These are phyloP conservation scores for Drosophila erecta DNA, from an alignment of 1,140 invertebrate species.

Conservation along the genomic window DNA sequence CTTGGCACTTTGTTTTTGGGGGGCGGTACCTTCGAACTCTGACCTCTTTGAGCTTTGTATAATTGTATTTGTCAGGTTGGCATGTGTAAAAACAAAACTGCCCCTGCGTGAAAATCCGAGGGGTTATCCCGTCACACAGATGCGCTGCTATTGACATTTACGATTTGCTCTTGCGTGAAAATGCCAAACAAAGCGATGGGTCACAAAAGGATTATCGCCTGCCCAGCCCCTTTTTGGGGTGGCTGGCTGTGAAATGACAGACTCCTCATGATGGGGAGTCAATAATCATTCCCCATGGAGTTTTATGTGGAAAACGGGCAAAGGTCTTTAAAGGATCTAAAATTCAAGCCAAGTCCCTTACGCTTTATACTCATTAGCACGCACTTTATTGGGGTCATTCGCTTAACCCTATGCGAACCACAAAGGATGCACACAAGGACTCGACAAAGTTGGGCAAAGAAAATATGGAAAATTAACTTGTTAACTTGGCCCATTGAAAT, in stretches of 20 bases:
- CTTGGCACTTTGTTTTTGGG: conserved; percentile 19
- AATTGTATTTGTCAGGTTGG: conserved; percentile 65
- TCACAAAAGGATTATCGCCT: conserved; percentile 73
- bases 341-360: background rate
- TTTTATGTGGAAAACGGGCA: conserved; percentile 4
- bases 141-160: conserved; percentile 78
- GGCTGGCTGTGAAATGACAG: background rate
- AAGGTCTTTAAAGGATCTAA: background rate
- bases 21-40: conserved; percentile 15
- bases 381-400: conserved; percentile 3
- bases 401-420: conserved; percentile 19
- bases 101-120: background rate
- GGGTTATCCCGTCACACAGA: conserved; percentile 22
- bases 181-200: conserved; percentile 60
- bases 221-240: conserved; percentile 9
- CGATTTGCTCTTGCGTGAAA: conserved; percentile 79
- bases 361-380: conserved; percentile 10
- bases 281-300: conserved; percentile 12
- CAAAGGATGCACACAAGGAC: conserved; percentile 20
- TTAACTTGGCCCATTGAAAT: conserved; percentile 53
- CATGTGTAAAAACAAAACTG: conserved; percentile 29
- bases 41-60: conserved; percentile 58
- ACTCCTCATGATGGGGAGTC: background rate
- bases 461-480: conserved; percentile 83
- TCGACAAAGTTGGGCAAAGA: conserved; percentile 69